phyloP scores from a whole-genome alignment of 2,113 vertebrate species.

The Heterotis niloticus region DNA sequence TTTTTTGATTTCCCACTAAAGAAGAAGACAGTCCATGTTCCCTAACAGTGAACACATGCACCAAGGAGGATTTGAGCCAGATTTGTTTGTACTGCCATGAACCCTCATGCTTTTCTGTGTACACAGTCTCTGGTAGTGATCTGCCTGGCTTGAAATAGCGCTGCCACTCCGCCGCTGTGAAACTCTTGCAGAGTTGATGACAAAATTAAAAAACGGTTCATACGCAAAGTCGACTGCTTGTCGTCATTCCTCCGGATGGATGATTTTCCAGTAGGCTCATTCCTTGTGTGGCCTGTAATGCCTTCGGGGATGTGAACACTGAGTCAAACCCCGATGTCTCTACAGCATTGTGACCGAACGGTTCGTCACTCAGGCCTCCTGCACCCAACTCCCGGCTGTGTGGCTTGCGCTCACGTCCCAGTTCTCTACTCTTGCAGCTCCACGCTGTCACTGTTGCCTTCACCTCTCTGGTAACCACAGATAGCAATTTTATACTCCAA shows the following conservation, averaged over 20 bases:
- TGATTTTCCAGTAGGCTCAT: too few species aligned
- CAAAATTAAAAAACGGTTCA: slow-evolving; percentile 51
- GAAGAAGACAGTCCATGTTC: neutral
- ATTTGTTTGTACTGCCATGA: neutral
- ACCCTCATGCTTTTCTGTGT: neutral
- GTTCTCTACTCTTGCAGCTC: too few species aligned
- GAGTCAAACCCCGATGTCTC: neutral
- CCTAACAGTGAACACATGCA: slow-evolving; percentile 5
- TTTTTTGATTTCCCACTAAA: too few species aligned
- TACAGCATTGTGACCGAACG: neutral
- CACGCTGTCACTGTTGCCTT: too few species aligned
- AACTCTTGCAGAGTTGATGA: slow-evolving; percentile 44
- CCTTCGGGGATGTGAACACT: too few species aligned
- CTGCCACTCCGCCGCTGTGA: neutral
- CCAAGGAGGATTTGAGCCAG: neutral
- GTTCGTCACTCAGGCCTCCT: neutral
- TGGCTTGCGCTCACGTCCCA: neutral
- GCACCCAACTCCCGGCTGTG: neutral
- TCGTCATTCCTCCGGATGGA: neutral
- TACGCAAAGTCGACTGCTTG: neutral
- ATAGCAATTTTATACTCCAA: too few species aligned
- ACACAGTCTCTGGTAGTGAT: slow-evolving; percentile 17
- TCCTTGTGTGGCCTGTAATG: too few species aligned
- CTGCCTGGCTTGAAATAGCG: slow-evolving; percentile 14
- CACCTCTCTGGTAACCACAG: too few species aligned